A percentile compares a stretch with the other conserved stretches of the same genome.
Evolutionary conservation across 1,140 invertebrate genomes (phyloP).

Genomic region (Proales similis): DNA sequence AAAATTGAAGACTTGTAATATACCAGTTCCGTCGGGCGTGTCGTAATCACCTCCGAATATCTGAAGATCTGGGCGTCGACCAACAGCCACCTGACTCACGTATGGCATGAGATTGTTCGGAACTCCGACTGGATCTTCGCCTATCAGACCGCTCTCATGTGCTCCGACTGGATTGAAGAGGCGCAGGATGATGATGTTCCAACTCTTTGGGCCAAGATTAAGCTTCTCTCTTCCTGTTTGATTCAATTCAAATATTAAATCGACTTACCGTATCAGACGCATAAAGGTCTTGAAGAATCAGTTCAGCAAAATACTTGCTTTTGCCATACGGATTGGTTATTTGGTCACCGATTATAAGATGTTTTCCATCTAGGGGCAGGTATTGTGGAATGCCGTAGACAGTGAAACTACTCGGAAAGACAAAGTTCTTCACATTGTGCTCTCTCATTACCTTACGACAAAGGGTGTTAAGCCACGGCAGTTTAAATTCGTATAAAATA

Average conservation of each 20-base stretch:
- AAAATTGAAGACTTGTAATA: no score
- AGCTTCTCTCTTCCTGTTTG: neutral
- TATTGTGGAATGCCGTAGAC: slow-evolving; percentile 79
- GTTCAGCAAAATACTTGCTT: slow-evolving; percentile 94
- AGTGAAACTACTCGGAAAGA: slow-evolving; percentile 91
- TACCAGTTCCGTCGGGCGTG: slow-evolving; percentile 91
- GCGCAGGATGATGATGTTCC: slow-evolving; percentile 81
- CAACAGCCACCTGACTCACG: slow-evolving; percentile 68
- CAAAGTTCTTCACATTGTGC: slow-evolving; percentile 66
- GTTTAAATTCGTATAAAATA: neutral
- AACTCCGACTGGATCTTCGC: slow-evolving; percentile 1
- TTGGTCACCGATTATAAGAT: slow-evolving; percentile 60
- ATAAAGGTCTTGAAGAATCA: slow-evolving; percentile 82
- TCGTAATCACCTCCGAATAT: slow-evolving; percentile 89
- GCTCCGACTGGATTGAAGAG: slow-evolving; percentile 99
- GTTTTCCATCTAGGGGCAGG: slow-evolving; percentile 76
- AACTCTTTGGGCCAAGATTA: slow-evolving; percentile 49
- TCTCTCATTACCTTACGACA: slow-evolving; percentile 69
- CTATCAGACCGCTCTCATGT: slow-evolving; percentile 66
- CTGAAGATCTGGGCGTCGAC: slow-evolving; percentile 66
- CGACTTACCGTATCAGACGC: slow-evolving; percentile 57
- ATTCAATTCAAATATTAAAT: no score
- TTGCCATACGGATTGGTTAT: slow-evolving; percentile 95
- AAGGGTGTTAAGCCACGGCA: neutral
- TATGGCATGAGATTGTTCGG: slow-evolving; percentile 26